These are phyloP conservation scores for Pristiophorus japonicus DNA, from an alignment of 2,113 vertebrate species.

Conservation along the genomic window DNA sequence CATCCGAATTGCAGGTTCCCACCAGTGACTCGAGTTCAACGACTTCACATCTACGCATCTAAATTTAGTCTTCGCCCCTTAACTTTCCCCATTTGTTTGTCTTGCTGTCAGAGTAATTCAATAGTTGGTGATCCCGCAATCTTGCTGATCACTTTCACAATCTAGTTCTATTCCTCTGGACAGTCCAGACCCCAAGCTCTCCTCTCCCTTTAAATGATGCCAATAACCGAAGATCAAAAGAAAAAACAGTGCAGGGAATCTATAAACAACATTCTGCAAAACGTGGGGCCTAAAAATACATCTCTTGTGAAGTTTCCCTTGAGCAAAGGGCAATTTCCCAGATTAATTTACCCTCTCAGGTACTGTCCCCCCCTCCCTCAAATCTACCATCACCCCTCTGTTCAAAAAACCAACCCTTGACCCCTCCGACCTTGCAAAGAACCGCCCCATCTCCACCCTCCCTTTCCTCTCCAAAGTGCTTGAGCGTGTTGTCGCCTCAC, in stretches of 20 bases:
- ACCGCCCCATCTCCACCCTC: too few relatives aligned
- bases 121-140: background rate
- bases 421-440: too few relatives aligned
- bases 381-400: too few relatives aligned
- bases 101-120: background rate
- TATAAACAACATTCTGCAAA: background rate
- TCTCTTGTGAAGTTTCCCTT: background rate
- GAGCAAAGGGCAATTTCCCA: background rate
- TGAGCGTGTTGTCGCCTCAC: too few relatives aligned
- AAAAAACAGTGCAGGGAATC: background rate
- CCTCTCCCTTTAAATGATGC: background rate
- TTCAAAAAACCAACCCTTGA: too few relatives aligned
- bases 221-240: background rate
- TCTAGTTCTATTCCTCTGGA: background rate
- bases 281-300: background rate
- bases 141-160: background rate
- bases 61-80: background rate
- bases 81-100: background rate
- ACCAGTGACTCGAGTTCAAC: background rate
- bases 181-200: background rate
- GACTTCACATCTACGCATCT: background rate
- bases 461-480: too few relatives aligned
- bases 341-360: background rate
- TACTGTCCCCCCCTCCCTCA: too few relatives aligned
- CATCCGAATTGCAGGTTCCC: background rate